Evolutionary conservation across 1,140 invertebrate species (phyloP).

Genomic region (Rhyzopertha dominica): DNA sequence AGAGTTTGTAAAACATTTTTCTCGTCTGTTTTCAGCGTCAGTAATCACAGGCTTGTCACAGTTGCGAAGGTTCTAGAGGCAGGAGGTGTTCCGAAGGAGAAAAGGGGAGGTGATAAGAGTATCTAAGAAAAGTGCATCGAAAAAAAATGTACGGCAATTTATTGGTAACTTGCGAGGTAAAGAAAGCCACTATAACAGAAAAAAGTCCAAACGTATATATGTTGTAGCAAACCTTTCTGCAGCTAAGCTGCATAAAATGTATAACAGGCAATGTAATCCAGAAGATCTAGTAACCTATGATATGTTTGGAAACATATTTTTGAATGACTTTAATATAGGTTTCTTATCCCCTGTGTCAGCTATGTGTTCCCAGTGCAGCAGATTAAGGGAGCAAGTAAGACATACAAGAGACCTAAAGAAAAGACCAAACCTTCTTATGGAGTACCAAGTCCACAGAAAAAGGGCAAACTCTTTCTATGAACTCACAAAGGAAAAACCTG

Average conservation of each 20-base stretch:
- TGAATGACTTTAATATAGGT: conserved; percentile 18
- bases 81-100: conserved; percentile 14
- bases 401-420: conserved; percentile 8
- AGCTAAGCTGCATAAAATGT: conserved; percentile 13
- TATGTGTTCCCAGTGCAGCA: conserved; percentile 16
- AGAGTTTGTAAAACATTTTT: conserved; percentile 15
- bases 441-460: conserved; percentile 18
- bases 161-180: conserved; percentile 17
- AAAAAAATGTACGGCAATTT: conserved; percentile 15
- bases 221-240: conserved; percentile 10
- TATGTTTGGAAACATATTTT: conserved; percentile 20
- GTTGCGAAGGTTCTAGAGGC: conserved; percentile 13
- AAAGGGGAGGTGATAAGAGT: conserved; percentile 9
- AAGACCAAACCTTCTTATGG: conserved; percentile 12
- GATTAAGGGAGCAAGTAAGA: conserved; percentile 17
- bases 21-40: conserved; percentile 4
- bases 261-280: conserved; percentile 12
- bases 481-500: conserved; percentile 16
- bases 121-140: conserved; percentile 15
- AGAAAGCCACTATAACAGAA: conserved; percentile 18
- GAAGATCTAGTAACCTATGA: conserved; percentile 12
- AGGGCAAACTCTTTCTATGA: conserved; percentile 15
- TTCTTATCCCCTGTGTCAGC: conserved; percentile 18
- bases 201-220: conserved; percentile 15
- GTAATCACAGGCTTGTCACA: conserved; percentile 17